Evolutionary conservation across 1,140 invertebrate species (phyloP), one percentile per base, ranked within the genome.

Genomic region (Euglossa dilemma): DNA sequence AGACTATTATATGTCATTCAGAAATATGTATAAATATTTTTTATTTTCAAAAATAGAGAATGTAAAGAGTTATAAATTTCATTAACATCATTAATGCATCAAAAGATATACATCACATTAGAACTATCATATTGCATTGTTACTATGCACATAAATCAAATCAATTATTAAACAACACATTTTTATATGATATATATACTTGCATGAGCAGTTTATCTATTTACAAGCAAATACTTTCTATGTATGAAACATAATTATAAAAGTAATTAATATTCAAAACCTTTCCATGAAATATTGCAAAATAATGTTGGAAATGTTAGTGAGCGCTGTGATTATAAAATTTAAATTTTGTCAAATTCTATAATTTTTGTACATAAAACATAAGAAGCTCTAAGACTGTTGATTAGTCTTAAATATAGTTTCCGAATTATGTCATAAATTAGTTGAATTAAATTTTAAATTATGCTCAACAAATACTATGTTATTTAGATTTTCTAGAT

Each of bases 311-410:
- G 71, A 83, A 70, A 77, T 69, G 47, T 83, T 83, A 78, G 50
- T 54, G 18, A 77, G 50, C 0, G 50, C 75, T 83, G 81, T 83
- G 81, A 83, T 83, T 71, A 45, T 83, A 57, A 83, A 63, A 70
- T 45, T 78, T 56, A 78, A 78, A 78, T 70, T 77, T 59, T 47
- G 36, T 78, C 81, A 61, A 61, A 36, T 78, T 47, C 18, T 70
- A 56, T 64, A 50, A 71, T 77, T 77, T 82, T 78, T 83, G 56
- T 71, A 83, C 0, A 69, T 50, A 66, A 57, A 50, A 43, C 7
- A 71, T 54, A 61, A 71, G 11, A 78, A 52, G 8, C 9, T 54
- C 56, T 16, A 78, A 83, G 57, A 78, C 75, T 78, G 66, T 47
- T 78, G 9, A 52, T 63, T 61, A 70, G 54, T 83, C 66, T 54